Evolutionary conservation across 2,888 invertebrate genomes (phyloP).

Genomic region (Pollenia amentaria): DNA sequence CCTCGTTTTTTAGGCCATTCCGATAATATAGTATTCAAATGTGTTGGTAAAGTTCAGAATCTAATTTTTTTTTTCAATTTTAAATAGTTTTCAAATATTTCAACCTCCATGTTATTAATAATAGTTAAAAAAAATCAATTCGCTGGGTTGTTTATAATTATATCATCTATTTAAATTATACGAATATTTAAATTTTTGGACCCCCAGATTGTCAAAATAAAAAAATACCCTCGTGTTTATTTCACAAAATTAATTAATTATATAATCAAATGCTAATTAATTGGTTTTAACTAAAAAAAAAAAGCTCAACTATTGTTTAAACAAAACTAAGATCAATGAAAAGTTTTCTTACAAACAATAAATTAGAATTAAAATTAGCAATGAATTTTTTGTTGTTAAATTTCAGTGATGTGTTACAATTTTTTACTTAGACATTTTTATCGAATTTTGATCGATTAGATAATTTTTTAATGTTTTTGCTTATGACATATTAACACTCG

Average conservation of each 20-base stretch:
- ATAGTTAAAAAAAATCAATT: background rate
- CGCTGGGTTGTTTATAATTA: background rate
- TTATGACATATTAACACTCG: conserved; percentile 27
- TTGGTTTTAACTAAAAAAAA: conserved; percentile 57
- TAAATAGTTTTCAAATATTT: no score
- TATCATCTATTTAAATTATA: background rate
- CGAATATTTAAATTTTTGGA: conserved; percentile 15
- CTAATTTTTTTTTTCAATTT: no score
- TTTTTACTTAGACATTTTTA: conserved; percentile 1
- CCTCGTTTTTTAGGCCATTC: no score
- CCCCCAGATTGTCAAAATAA: conserved; percentile 12
- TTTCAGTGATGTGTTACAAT: conserved; percentile 31
- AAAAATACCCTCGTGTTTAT: background rate
- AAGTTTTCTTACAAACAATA: background rate
- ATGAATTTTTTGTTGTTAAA: background rate
- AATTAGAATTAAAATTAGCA: conserved; percentile 18
- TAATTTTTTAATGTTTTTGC: conserved; percentile 6
- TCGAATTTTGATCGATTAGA: conserved; percentile 1
- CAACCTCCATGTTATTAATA: no score
- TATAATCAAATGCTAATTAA: conserved; percentile 78
- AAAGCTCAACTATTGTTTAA: background rate
- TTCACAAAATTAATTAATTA: conserved; percentile 61
- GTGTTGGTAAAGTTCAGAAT: no score
- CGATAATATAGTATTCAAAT: no score
- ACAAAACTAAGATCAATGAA: background rate